Evolutionary conservation across 2,888 invertebrate genomes (phyloP), one percentile per base, ranked within the genome.

Genomic region (Melanotus villosus): DNA sequence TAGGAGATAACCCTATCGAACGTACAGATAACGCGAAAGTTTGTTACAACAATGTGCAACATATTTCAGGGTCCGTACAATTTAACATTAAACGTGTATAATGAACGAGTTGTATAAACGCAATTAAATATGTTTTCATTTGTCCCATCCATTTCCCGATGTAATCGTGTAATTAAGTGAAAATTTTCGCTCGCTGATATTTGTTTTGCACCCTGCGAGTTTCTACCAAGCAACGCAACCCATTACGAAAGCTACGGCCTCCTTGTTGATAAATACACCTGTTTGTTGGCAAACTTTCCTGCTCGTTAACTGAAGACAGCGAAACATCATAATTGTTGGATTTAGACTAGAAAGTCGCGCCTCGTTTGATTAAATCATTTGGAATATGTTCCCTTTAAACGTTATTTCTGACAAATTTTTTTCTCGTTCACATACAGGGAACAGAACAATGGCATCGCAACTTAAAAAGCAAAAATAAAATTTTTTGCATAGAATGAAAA

Each of bases 231-330:
- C 60, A 47, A 52, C 45, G 58, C 59, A 32, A 50, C 14, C 43
- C 23, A 34, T 26, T 52, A 26, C 52, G 16, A 52, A 60, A 60
- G 21, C 62, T 38, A 62, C 38, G 23, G 52, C 52, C 36, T 52
- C 50, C 52, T 50, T 62, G 50, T 52, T 62, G 62, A 62, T 62
- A 62, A 62, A 62, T 62, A 62, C 52, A 62, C 62, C 62, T 62
- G 62, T 62, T 62, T 62, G 50, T 62, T 52, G 36, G 16, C 16
- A 52, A 62, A 62, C 62, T 52, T 62, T 41, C 23, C 62, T 62
- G 38, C 34, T 62, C 38, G 34, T 52, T 32, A 62, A 38, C 7
- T 7, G 26, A 26, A 26, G 23, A 26, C 38, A 26, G 52, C 62
- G 21, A 52, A 62, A 52, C 62, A 50, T 52, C 30, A 62, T 62